Percentiles rank a stretch among this genome's conserved stretches.
Evolutionary conservation across 2,113 vertebrate species (phyloP).

Genomic region (Pseudorectes ferrugineus): DNA sequence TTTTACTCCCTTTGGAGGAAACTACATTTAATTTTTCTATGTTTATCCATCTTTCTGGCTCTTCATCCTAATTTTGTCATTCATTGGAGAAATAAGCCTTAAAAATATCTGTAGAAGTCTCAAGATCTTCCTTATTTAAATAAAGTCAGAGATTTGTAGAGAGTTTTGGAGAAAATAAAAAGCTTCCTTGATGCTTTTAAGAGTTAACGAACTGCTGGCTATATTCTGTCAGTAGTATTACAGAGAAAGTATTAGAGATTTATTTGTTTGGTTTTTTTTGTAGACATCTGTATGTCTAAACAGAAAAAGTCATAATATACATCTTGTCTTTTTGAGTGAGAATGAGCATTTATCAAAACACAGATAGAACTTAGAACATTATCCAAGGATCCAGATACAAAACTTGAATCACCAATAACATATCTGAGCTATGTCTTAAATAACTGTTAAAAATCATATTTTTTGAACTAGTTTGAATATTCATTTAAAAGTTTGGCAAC

Average conservation of each 20-base stretch:
- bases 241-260: neutral
- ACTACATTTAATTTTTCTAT: conserved; percentile 7
- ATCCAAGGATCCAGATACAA: neutral
- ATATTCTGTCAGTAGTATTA: neutral
- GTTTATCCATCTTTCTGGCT: neutral
- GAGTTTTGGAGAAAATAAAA: neutral
- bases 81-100: conserved; percentile 18
- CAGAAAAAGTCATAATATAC: neutral
- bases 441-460: neutral
- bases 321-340: neutral
- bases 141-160: neutral
- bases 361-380: neutral
- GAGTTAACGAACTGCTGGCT: neutral
- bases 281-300: neutral
- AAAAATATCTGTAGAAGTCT: neutral
- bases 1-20: conserved; percentile 13
- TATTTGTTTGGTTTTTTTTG: neutral
- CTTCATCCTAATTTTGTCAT: conserved; percentile 55
- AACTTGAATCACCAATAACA: neutral
- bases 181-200: neutral
- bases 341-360: neutral
- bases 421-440: neutral
- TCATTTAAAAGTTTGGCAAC: neutral
- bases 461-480: neutral
- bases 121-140: neutral